Evolutionary conservation across 2,797 vertebrate species (phyloP).

Genomic region (Sebastolobus alascanus): DNA sequence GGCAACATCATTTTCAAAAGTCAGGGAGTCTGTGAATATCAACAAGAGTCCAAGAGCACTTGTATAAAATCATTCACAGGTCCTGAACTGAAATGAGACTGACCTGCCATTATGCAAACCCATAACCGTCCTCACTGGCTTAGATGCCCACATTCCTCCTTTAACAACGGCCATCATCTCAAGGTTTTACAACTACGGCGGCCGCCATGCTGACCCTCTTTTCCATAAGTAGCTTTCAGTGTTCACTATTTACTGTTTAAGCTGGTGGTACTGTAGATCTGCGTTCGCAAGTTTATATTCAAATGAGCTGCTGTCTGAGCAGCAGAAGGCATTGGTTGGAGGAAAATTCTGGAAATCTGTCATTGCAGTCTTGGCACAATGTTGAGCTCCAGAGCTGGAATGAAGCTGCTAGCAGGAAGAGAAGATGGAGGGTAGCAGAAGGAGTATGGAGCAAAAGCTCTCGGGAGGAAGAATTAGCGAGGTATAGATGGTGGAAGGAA

Average conservation of each 20-base stretch:
- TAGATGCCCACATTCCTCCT: conserved; percentile 57
- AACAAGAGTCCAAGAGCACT: conserved; percentile 43
- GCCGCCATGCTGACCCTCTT: conserved; percentile 35
- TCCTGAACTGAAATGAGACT: conserved; percentile 58
- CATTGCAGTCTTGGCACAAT: conserved; percentile 57
- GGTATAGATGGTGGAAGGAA: conserved; percentile 43
- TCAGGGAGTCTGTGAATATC: conserved; percentile 44
- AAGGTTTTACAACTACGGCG: conserved; percentile 49
- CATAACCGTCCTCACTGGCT: conserved; percentile 65
- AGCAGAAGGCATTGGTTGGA: conserved; percentile 46
- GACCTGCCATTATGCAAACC: conserved; percentile 72
- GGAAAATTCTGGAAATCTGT: conserved; percentile 67
- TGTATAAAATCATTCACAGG: conserved; percentile 58
- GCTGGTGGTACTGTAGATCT: conserved; percentile 26
- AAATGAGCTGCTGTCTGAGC: conserved; percentile 62
- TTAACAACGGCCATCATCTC: conserved; percentile 56
- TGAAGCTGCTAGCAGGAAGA: conserved; percentile 37
- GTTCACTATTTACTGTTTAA: conserved; percentile 64
- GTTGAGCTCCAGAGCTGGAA: conserved; percentile 44
- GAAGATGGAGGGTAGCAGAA: conserved; percentile 39
- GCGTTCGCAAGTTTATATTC: conserved; percentile 74
- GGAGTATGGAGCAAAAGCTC: conserved; percentile 55
- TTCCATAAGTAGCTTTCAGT: conserved; percentile 65
- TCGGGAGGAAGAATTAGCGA: conserved; percentile 64
- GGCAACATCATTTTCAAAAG: conserved; percentile 47